A percentile compares a stretch with the other conserved stretches of the same genome.
These are phyloP conservation scores for Clanis bilineata DNA, from an alignment of 2,888 invertebrate genomes.

Conservation along the genomic window DNA sequence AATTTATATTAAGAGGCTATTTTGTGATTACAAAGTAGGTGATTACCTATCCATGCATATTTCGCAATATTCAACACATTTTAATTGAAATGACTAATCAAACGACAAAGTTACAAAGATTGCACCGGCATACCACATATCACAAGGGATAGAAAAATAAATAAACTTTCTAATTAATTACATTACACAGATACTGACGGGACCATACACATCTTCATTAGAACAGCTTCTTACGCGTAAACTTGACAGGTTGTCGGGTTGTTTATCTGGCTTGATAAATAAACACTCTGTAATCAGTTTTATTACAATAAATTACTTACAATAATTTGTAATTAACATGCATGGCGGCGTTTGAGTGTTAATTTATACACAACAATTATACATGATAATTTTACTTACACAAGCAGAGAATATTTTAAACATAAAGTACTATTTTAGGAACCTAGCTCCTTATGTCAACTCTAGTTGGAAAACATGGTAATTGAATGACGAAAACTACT, in stretches of 20 bases:
- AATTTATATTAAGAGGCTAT: not conserved
- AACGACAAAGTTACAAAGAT: not conserved
- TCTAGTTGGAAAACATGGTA: too few relatives aligned
- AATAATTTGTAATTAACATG: not conserved
- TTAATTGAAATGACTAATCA: not conserved
- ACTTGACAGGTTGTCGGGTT: not conserved
- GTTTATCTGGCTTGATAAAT: not conserved
- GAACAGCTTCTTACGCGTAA: not conserved
- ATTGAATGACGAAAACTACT: too few relatives aligned
- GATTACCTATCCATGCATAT: not conserved
- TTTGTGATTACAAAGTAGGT: too few relatives aligned
- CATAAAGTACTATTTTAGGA: not conserved
- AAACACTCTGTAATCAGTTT: slow-evolving; percentile 6
- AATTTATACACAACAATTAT: not conserved
- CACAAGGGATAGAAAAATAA: not conserved
- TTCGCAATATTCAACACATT: not conserved
- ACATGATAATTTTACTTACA: not conserved
- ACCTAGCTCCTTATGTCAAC: not conserved
- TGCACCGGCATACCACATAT: too few relatives aligned
- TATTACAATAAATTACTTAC: slow-evolving; percentile 3
- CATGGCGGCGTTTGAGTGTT: not conserved
- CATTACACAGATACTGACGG: not conserved
- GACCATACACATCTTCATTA: slow-evolving; percentile 6
- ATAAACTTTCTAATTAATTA: slow-evolving; percentile 4
- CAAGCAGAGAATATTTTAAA: not conserved